Evolutionary conservation across 2,888 invertebrate genomes (phyloP), one percentile per base, ranked within the genome.

Genomic region (Polydrusus cervinus): DNA sequence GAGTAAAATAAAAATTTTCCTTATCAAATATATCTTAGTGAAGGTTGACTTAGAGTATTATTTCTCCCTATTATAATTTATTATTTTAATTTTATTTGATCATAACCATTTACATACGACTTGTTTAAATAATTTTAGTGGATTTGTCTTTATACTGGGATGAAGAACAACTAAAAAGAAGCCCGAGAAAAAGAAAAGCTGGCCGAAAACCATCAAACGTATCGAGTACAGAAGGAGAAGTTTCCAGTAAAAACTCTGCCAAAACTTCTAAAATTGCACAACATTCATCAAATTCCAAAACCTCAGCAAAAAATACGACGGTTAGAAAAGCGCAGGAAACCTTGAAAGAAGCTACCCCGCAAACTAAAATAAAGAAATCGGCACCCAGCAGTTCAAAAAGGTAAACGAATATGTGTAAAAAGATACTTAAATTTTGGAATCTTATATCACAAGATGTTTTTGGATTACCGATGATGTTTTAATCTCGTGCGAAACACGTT

Each of bases 111-210:
- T 25, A 5, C 5, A 25, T 3, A n/a, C n/a, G n/a, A 1, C 25
- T 25, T 25, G 1, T 25, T 34, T 34, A 6, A 10, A 3, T 62
- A 65, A 25, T 87, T 88, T 65, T 88, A 95, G 95, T 95, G 90
- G 95, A 95, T 86, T 89, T 95, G 61, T 95, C 95, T 13, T 89
- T 95, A 64, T 95, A 93, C 87, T 94, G 92, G 85, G 94, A 95
- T 85, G 95, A 95, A 87, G 93, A 94, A 72, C 95, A 95, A 86
- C 87, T 95, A 78, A 88, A 89, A 83, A 83, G 88, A 38, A 65
- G 88, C 85, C 82, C 83, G 81, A 79, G 81, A n/a, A 87, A 87
- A 79, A 85, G 87, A 65, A 85, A 85, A 79, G 82, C 83, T 34
- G 82, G 83, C 38, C 38, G 78, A 40, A 77, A 61, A 10, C 71